Conservation (phyloP, 2,113 vertebrate species). For the Vicugna pacos region DNA sequence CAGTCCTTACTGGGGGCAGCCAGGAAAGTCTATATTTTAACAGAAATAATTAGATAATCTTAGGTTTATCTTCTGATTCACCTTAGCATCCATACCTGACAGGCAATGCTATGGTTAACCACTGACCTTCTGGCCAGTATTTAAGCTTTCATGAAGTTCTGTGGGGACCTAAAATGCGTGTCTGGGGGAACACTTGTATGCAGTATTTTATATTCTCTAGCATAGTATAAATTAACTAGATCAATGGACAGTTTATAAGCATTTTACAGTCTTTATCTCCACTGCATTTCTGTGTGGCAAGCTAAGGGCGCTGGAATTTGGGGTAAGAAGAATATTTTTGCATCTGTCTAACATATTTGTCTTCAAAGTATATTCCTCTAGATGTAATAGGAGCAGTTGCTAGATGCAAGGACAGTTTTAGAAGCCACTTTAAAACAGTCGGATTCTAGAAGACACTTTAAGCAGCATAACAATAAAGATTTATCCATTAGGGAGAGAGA, state of each 20-base stretch:
- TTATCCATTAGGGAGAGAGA: background rate
- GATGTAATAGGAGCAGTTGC: too few relatives aligned
- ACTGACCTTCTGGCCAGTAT: background rate
- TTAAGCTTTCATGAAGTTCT: background rate
- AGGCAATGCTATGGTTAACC: background rate
- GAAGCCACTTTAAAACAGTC: background rate
- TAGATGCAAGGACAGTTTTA: background rate
- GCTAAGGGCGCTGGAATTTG: background rate
- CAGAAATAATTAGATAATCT: background rate
- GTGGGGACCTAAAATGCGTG: background rate
- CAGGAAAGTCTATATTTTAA: background rate
- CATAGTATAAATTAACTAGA: background rate
- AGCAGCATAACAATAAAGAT: background rate
- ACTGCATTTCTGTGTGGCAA: background rate
- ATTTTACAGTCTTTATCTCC: background rate
- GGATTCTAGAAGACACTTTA: background rate
- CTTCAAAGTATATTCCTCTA: background rate
- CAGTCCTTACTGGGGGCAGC: too few relatives aligned
- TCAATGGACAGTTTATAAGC: background rate
- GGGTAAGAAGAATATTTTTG: background rate
- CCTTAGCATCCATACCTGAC: background rate
- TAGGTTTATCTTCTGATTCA: background rate
- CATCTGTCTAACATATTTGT: background rate
- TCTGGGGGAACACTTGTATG: accelerated
- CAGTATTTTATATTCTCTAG: background rate